Percentiles rank a stretch among this genome's conserved stretches.
Evolutionary conservation across 1,140 invertebrate genomes (phyloP).

Genomic region (Drosophila albomicans): DNA sequence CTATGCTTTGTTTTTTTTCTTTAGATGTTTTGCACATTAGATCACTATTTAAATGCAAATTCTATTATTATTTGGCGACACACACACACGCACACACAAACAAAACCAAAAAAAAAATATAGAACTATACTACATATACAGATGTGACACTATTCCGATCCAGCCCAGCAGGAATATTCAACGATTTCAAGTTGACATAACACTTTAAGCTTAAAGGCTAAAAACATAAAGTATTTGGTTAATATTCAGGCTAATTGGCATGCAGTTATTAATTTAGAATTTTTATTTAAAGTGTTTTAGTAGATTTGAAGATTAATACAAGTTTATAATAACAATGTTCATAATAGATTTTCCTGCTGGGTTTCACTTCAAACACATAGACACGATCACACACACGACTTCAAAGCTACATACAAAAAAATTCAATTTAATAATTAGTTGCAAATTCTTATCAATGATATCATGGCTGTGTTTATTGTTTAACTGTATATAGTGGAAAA

Average conservation of each 20-base stretch:
- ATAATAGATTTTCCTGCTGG: slow-evolving; percentile 18
- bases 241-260: neutral
- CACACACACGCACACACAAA: slow-evolving; percentile 24
- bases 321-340: slow-evolving; percentile 4
- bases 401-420: slow-evolving; percentile 7
- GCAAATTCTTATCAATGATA: slow-evolving; percentile 14
- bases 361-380: slow-evolving; percentile 26
- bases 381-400: slow-evolving; percentile 36
- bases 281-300: too few relatives aligned
- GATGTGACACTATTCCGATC: neutral
- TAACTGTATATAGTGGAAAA: slow-evolving; percentile 58
- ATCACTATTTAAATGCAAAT: slow-evolving; percentile 27
- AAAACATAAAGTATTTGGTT: neutral
- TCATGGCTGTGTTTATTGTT: slow-evolving; percentile 55
- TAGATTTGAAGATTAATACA: too few relatives aligned
- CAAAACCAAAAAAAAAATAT: neutral
- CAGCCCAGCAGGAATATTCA: slow-evolving; percentile 30
- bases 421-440: slow-evolving; percentile 39
- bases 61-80: slow-evolving; percentile 32
- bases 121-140: slow-evolving; percentile 10
- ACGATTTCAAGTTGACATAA: neutral
- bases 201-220: too few relatives aligned
- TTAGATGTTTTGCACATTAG: slow-evolving; percentile 41
- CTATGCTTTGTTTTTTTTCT: slow-evolving; percentile 53
- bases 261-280: neutral